phyloP scores from a whole-genome alignment of 2,113 vertebrate species.

The Verasper variegatus region DNA sequence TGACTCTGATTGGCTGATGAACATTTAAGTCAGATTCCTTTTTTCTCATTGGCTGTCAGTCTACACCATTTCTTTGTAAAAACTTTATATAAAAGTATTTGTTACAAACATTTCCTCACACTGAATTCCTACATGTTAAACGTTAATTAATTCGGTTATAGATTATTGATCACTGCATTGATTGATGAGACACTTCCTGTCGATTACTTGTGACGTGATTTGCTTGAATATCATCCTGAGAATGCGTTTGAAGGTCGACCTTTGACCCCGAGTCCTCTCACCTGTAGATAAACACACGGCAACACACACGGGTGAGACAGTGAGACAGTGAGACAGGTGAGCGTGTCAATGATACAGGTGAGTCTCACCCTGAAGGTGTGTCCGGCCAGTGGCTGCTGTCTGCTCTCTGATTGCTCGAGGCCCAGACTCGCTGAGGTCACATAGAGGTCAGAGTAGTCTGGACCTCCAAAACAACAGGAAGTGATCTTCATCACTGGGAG shows the following conservation, averaged over 20 bases:
- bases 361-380: slow-evolving; percentile 86
- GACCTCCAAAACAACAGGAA: slow-evolving; percentile 94
- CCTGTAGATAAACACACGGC: slow-evolving; percentile 29
- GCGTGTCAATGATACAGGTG: background rate
- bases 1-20: background rate
- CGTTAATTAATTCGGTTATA: background rate
- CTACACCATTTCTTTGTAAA: no score
- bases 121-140: no score
- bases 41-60: slow-evolving; percentile 13
- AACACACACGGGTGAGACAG: background rate
- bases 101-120: no score
- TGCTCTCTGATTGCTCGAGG: slow-evolving; percentile 77
- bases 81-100: no score
- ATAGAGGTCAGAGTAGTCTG: slow-evolving; percentile 91
- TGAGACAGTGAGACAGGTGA: background rate
- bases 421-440: slow-evolving; percentile 88
- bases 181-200: background rate
- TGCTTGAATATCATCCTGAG: slow-evolving; percentile 41
- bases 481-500: slow-evolving; percentile 90
- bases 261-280: slow-evolving; percentile 64
- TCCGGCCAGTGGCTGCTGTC: slow-evolving; percentile 86
- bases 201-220: background rate
- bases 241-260: slow-evolving; percentile 56
- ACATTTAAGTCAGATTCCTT: background rate
- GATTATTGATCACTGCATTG: background rate